Conservation (phyloP, 2,113 vertebrate species). For the Rana temporaria region DNA sequence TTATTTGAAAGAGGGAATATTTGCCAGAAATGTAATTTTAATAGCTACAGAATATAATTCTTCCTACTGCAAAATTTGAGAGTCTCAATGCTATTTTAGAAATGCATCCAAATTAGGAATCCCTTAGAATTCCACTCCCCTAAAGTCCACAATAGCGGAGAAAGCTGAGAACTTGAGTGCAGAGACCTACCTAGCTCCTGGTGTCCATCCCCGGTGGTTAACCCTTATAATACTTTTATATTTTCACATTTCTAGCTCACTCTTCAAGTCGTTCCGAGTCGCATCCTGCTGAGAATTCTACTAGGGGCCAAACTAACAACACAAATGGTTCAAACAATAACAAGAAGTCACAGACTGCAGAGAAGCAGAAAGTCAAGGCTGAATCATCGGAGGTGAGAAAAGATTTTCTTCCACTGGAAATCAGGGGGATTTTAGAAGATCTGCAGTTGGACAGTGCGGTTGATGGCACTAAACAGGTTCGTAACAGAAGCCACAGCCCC, state of each 20-base stretch:
- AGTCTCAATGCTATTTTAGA: no score
- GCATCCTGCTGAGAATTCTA: not conserved
- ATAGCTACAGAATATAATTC: no score
- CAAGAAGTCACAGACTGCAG: not conserved
- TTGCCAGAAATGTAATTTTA: no score
- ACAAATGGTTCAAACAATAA: not conserved
- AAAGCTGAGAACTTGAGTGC: no score
- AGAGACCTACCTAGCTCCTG: no score
- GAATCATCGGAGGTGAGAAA: constrained; percentile 65
- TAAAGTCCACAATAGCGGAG: no score
- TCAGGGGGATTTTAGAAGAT: constrained; percentile 90
- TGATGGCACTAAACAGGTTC: constrained; percentile 67
- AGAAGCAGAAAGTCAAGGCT: constrained; percentile 1
- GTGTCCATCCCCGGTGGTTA: no score
- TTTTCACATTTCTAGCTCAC: not conserved
- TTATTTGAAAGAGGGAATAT: no score
- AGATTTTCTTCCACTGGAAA: constrained; percentile 84
- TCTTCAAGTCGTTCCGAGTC: constrained; percentile 6
- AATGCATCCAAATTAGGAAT: no score
- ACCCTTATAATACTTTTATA: not conserved
- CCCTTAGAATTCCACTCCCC: no score
- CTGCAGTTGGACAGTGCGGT: constrained; percentile 80
- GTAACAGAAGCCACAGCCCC: constrained; percentile 80
- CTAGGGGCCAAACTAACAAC: not conserved
- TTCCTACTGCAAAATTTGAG: no score